Base-by-base conservation (phyloP, 2,888 invertebrate species). In the Lepidochitona cinerea region DNA sequence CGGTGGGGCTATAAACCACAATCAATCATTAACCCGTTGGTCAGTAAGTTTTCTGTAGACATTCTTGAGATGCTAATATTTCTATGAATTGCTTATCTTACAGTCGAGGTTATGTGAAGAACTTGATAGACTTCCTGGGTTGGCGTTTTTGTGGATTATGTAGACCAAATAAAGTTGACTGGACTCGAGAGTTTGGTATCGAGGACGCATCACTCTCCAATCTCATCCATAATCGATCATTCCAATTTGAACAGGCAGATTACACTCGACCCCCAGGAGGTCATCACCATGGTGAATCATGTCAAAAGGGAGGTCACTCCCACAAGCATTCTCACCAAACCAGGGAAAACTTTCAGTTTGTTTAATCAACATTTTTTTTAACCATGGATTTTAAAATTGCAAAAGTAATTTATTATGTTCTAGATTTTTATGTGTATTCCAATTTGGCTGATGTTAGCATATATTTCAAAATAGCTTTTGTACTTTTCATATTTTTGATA, bases 111-210 rank as follows among this genome's bases (percentile, higher is more conserved):
- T 93, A 95, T 68, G 89, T 95, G 74, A 93, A 93, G 88, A 98
- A 98, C 92, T 91, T 95, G 71, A 93, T 95, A 3, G 97, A 97
- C 91, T 95, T 97, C 90, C 94, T 96, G 88, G 95, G 94, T 83
- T 93, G 95, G 87, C 93, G 93, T 36, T 95, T 95, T 88, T 95
- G 94, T 91, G 96, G 96, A 7, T 89, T 95, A 72, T 92, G 94
- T 83, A 93, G 94, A 78, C 94, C 95, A 26, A 94, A 94, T 82
- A 92, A 92, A 68, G 93, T 94, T 59, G 96, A 96, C 92, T 96
- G 96, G 96, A 92, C 94, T 89, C 80, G 76, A 41, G 78, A 85
- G 53, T 90, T 83, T 75, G 85, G 87, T 7, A 73, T 86, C n/a
- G 83, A 86, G 64, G 84, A 85, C 5, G 1, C 26, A 37, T 41